phyloP scores from a whole-genome alignment of 2,797 vertebrate species.

The Protonibea diacanthus region DNA sequence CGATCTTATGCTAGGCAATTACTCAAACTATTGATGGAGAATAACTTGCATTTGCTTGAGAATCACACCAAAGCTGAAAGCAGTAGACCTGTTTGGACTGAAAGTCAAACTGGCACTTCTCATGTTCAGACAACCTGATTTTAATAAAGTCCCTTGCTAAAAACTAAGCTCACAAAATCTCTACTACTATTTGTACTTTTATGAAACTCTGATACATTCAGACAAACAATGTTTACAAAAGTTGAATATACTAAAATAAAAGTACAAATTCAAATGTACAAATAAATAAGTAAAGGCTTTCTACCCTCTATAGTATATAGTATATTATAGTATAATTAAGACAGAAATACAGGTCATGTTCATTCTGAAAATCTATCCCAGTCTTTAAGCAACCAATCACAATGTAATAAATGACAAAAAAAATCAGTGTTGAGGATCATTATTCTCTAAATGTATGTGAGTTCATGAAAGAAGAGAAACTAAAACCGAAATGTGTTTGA shows the following conservation, averaged over 20 bases:
- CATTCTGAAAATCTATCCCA: neutral
- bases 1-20: neutral
- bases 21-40: neutral
- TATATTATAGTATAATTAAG: too few relatives aligned
- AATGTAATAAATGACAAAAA: neutral
- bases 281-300: neutral
- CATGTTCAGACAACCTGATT: neutral
- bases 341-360: neutral
- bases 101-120: neutral
- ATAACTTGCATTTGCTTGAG: neutral
- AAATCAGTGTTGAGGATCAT: slow-evolving; percentile 1
- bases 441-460: neutral
- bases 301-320: neutral
- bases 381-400: neutral
- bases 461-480: slow-evolving; percentile 7
- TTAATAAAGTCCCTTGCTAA: neutral
- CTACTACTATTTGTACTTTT: neutral
- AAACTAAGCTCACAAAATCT: neutral
- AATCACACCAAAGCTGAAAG: neutral
- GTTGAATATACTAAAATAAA: neutral
- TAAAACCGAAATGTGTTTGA: slow-evolving; percentile 13
- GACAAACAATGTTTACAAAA: too few relatives aligned
- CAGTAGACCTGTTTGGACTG: neutral
- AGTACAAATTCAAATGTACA: neutral
- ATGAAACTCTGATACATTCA: neutral